Conservation (phyloP, 2,797 vertebrate species). For the Acanthurus tractus region DNA sequence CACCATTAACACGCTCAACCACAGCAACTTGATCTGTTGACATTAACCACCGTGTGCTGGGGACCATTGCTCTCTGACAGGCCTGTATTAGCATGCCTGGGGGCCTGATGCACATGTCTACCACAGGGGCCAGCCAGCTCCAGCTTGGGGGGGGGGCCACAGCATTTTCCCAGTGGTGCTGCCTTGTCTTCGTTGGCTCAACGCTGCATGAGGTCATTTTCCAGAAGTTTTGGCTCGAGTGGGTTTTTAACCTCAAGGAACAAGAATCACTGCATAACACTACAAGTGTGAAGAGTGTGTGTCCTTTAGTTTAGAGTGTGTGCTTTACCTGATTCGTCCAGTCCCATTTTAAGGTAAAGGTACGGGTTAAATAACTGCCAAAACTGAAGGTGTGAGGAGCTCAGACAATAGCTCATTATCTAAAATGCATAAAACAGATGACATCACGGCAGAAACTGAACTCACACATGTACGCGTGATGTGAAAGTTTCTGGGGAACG, state of each 20-base stretch:
- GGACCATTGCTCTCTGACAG: conserved; percentile 39
- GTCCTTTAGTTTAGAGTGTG: conserved; percentile 7
- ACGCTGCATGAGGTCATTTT: conserved; percentile 40
- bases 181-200: conserved; percentile 5
- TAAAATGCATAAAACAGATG: not conserved
- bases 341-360: not conserved
- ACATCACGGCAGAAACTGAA: conserved; percentile 2
- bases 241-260: not conserved
- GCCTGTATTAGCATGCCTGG: conserved; percentile 55
- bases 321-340: not conserved
- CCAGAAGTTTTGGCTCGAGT: conserved; percentile 12
- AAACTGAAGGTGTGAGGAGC: not conserved
- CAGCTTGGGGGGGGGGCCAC: not conserved
- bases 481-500: conserved; percentile 51
- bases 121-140: conserved; percentile 31
- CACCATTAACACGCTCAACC: conserved; percentile 78
- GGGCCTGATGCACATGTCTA: conserved; percentile 40
- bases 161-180: conserved; percentile 19
- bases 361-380: conserved; percentile 3
- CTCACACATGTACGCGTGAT: conserved; percentile 11
- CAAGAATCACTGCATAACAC: conserved; percentile 7
- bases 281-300: not conserved
- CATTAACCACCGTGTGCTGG: conserved; percentile 50
- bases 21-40: conserved; percentile 79
- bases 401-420: not conserved